Conservation (phyloP, 2,113 vertebrate species). For the Myotis brandtii region DNA sequence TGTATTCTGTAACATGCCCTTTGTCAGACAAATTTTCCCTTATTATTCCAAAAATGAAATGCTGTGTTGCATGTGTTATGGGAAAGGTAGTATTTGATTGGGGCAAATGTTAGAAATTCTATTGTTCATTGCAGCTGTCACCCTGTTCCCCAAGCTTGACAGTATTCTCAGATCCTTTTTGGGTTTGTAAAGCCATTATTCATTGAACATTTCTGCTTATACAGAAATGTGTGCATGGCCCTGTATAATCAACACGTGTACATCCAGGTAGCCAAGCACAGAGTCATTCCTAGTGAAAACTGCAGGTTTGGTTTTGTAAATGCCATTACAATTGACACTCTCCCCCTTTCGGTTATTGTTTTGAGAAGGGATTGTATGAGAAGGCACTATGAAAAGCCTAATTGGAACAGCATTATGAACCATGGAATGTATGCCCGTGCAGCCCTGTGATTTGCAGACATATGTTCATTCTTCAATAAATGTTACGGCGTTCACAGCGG, state of each 20-base stretch:
- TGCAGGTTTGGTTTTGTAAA: not conserved
- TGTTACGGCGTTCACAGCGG: not conserved
- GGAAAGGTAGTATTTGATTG: not conserved
- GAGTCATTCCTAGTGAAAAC: not conserved
- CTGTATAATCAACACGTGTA: conserved; percentile 21
- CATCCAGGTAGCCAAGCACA: not conserved
- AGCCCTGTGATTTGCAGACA: conserved; percentile 29
- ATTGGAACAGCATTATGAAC: not conserved
- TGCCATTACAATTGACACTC: not conserved
- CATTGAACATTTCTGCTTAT: not conserved
- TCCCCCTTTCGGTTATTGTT: not conserved
- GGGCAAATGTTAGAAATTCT: not conserved
- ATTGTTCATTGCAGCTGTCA: not conserved
- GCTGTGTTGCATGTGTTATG: not conserved
- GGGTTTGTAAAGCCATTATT: conserved; percentile 32
- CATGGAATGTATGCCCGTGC: not conserved
- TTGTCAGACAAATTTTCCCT: conserved; percentile 56
- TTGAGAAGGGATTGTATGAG: not conserved
- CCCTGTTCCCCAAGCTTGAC: not conserved
- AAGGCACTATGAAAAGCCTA: not conserved
- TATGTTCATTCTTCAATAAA: conserved; percentile 65
- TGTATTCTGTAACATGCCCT: conserved; percentile 63
- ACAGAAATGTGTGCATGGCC: not conserved
- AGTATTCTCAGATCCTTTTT: not conserved
- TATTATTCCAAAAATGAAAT: conserved; percentile 42